phyloP scores from a whole-genome alignment of 2,797 vertebrate species.

The Urocyon cinereoargenteus region DNA sequence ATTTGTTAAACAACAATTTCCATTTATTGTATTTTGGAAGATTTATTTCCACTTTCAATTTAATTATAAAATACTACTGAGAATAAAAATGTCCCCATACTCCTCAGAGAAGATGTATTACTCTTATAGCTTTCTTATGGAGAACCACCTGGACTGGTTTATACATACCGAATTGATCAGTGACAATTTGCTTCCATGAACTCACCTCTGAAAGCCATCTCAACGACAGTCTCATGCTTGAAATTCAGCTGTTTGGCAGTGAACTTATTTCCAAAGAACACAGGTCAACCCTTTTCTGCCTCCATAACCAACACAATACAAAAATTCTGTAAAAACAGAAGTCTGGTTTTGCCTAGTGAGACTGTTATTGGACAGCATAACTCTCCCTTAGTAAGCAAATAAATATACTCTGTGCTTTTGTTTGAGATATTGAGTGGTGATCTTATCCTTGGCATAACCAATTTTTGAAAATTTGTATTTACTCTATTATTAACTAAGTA shows the following conservation, averaged over 20 bases:
- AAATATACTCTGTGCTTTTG: background rate
- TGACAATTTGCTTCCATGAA: background rate
- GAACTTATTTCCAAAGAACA: background rate
- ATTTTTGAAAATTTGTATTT: background rate
- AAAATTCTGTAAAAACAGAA: background rate
- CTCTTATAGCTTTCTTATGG: background rate
- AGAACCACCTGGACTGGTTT: constrained; percentile 10
- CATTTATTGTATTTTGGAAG: constrained; percentile 21
- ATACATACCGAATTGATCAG: background rate
- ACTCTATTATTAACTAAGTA: background rate
- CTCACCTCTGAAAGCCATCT: background rate
- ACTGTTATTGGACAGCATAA: background rate
- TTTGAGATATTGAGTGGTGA: background rate
- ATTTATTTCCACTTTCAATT: constrained; percentile 19
- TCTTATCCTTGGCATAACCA: background rate
- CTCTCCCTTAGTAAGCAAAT: background rate
- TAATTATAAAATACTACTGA: background rate
- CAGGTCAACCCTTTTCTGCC: background rate
- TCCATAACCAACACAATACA: background rate
- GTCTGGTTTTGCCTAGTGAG: background rate
- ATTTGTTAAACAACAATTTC: constrained; percentile 45
- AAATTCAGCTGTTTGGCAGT: background rate
- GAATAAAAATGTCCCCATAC: constrained; percentile 14
- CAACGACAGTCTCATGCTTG: background rate
- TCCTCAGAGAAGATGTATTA: background rate